Evolutionary conservation across 2,797 vertebrate species (phyloP), one percentile per base, ranked within the genome.

Genomic region (Morelia viridis): DNA sequence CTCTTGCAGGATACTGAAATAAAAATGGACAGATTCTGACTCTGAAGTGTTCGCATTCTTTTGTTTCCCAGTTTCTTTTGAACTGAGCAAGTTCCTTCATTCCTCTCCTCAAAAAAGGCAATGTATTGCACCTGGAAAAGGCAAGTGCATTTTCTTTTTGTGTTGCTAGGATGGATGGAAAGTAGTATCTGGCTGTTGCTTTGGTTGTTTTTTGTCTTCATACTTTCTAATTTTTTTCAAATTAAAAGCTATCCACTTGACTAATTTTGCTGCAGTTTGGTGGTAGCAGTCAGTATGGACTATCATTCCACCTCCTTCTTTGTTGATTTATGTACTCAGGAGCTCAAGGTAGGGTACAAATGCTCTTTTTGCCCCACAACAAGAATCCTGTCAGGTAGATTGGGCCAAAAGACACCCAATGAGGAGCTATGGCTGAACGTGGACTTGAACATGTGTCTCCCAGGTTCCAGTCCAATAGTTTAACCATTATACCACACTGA

Each of bases 71-170:
- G 46, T 46, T 64, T 89, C 65, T 46, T 64, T 89, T 83, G 46
- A 87, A 24, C n/a, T 57, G 12, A 80, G 58, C 26, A 31, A 83
- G 17, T 24, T 91, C 50, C 46, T 89, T 91, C 76, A 91, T 64
- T 41, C 68, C 17, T 50, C 61, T 91, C 8, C 50, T 93, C 31
- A 57, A 88, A 62, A 57, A 83, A 35, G 84, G 88, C 71, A 87
- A 92, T 92, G 88, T 65, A 90, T 92, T 89, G 90, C 46, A 87
- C 53, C 53, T 91, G 89, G 89, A 88, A 53, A 90, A 92, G 85
- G 92, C 53, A 90, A 84, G 71, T 87, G 11, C 46, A 88, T 90
- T 92, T 90, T 46, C 57, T 90, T n/a, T 83, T 8, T 60, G 10
- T 26, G 12, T 62, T 68, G 15, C 26, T 28, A 6, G 15, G 10